Conservation (phyloP, 2,888 invertebrate species). For the Nemurella pictetii region DNA sequence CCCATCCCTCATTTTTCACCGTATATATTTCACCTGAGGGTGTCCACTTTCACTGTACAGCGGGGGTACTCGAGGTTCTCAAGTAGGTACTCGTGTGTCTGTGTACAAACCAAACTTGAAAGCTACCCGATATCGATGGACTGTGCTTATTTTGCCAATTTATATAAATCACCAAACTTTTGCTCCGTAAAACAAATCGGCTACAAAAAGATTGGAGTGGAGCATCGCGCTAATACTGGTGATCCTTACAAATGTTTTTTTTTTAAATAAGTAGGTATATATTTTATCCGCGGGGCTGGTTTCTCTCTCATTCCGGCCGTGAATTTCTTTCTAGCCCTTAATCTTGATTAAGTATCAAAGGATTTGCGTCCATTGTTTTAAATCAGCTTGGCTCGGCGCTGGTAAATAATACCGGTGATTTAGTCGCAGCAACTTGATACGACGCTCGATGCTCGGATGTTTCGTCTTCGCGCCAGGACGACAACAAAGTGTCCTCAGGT, state of each 20-base stretch:
- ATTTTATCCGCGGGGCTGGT: too few relatives aligned
- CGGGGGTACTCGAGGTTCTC: too few relatives aligned
- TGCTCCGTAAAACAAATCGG: not conserved
- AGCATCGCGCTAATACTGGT: not conserved
- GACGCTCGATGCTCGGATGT: not conserved
- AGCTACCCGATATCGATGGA: too few relatives aligned
- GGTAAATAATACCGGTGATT: not conserved
- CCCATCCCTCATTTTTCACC: too few relatives aligned
- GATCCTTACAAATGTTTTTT: not conserved
- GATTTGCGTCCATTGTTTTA: not conserved
- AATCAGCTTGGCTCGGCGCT: not conserved
- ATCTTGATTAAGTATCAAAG: slow-evolving; percentile 20
- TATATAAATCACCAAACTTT: not conserved
- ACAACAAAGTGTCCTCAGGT: too few relatives aligned
- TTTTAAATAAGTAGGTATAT: too few relatives aligned
- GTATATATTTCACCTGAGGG: too few relatives aligned
- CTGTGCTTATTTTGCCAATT: not conserved
- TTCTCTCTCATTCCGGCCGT: not conserved
- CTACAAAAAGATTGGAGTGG: not conserved
- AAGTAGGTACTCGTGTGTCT: too few relatives aligned
- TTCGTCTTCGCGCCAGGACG: not conserved
- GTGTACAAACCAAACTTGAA: too few relatives aligned
- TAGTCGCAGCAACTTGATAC: not conserved
- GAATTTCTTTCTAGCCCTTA: slow-evolving; percentile 8
- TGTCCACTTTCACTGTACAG: too few relatives aligned